These are phyloP conservation scores for Cinara cedri DNA, from an alignment of 2,888 invertebrate species.

Conservation along the genomic window DNA sequence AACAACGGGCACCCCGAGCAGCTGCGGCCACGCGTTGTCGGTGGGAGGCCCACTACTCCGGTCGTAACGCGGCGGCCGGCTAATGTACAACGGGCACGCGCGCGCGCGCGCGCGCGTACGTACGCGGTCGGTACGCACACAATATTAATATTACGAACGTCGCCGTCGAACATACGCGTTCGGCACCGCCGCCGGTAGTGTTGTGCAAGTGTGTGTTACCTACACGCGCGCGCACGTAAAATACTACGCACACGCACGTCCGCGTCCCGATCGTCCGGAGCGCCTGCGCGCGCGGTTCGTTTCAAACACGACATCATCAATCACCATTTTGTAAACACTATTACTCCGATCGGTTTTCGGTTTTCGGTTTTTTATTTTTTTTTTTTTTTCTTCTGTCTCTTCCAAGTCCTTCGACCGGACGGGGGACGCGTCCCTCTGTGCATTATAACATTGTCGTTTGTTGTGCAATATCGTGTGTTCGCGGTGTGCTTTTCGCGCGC, in stretches of 20 bases:
- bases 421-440: no score
- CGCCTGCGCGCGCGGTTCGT: background rate
- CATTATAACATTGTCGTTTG: no score
- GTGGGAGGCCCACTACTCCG: background rate
- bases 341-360: no score
- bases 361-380: no score
- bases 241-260: background rate
- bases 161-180: background rate
- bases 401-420: no score
- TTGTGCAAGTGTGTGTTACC: constrained; percentile 51
- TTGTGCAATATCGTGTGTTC: no score
- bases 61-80: background rate
- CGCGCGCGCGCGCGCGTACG: constrained; percentile 11
- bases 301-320: no score
- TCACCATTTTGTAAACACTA: no score
- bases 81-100: background rate
- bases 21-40: background rate
- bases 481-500: no score
- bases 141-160: no score
- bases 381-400: no score
- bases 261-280: background rate
- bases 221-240: constrained; percentile 12
- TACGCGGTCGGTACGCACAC: constrained; percentile 16
- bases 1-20: constrained; percentile 31
- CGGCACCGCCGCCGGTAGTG: constrained; percentile 40